Evolutionary conservation across 2,113 vertebrate genomes (phyloP), one percentile per base, ranked within the genome.

Genomic region (Hyaena hyaena): DNA sequence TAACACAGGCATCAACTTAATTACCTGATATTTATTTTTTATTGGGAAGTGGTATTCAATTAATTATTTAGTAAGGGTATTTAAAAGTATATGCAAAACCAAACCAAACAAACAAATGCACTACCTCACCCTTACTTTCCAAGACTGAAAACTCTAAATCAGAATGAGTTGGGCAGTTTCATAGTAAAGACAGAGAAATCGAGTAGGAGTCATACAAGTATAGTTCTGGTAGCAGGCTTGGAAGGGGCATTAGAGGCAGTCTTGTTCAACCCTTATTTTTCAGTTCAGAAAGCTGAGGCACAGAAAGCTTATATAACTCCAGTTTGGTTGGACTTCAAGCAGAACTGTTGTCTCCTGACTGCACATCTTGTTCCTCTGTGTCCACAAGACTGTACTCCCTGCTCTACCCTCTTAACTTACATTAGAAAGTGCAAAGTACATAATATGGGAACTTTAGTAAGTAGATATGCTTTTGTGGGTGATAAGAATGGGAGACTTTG

Each of bases 11-110:
- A 71, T 87, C 43, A 77, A 19, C 43, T 66, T 93, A 21, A 43
- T 82, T 95, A n/a, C 15, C 31, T 96, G 61, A 61, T 89, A 73
- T 76, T 81, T 84, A 65, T 33, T 74, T 89, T 85, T 81, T 26
- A 71, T 58, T 93, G 33, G 35, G 16, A 55, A 17, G 16, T 76
- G 83, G 23, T 61, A 94, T 93, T 76, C 33, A 84, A 19, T 71
- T 85, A 92, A 74, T 83, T 65, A 79, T 68, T 92, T 43, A 35
- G 71, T 48, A 50, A 85, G 31, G 63, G 8, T 84, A 86, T 53
- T 80, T 94, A 63, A 86, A 68, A 19, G 43, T 58, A 63, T 39
- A 45, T 65, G 5, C 58, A 83, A 93, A 94, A 19, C 39, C 73
- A 79, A 31, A 80, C 6, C 69, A 45, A 43, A 28, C 28, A 17